Evolutionary conservation across 2,113 vertebrate genomes (phyloP).

Genomic region (Gallinago paraguaiae): DNA sequence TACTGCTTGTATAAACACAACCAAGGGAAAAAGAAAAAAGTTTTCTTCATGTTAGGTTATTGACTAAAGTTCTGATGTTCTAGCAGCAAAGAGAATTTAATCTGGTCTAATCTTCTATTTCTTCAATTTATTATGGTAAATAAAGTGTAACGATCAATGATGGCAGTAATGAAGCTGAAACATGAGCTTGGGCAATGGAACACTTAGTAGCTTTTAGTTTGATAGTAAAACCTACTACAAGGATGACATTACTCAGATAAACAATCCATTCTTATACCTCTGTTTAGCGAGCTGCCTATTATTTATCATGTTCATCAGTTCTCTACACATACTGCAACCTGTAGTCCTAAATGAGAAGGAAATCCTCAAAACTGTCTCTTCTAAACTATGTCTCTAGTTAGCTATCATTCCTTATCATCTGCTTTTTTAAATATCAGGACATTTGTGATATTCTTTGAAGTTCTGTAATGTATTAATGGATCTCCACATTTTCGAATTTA

Average conservation of each 20-base stretch:
- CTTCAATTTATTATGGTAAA: neutral
- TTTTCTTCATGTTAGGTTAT: neutral
- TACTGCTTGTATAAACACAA: neutral
- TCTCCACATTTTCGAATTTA: neutral
- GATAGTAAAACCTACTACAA: neutral
- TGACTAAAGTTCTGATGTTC: neutral
- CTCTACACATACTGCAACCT: neutral
- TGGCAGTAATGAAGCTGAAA: neutral
- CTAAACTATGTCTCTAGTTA: neutral
- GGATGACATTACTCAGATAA: neutral
- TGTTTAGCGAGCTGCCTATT: neutral
- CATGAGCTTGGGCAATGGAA: neutral
- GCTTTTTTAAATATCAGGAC: neutral
- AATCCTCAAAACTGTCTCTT: neutral
- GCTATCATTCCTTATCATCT: neutral
- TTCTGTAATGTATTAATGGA: neutral
- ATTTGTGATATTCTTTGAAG: neutral
- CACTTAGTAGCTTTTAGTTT: neutral
- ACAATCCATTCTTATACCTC: neutral
- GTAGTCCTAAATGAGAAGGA: neutral
- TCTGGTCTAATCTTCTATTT: neutral
- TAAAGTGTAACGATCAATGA: neutral
- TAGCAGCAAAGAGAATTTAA: neutral
- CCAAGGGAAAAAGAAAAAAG: neutral
- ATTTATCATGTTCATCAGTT: neutral